phyloP scores from a whole-genome alignment of 2,113 vertebrate species.

The Podiceps cristatus region DNA sequence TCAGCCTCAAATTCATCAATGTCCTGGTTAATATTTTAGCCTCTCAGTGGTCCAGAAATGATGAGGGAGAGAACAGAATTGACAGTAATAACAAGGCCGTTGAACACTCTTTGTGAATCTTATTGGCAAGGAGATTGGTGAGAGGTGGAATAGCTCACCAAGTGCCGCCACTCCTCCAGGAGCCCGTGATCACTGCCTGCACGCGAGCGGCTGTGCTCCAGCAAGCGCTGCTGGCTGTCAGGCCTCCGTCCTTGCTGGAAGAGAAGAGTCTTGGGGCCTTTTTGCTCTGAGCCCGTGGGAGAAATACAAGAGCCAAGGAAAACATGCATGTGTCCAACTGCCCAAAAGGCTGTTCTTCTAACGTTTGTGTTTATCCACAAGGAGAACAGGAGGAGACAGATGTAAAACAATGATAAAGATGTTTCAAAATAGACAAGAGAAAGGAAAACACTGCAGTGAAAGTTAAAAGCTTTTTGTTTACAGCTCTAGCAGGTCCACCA shows the following conservation, averaged over 20 bases:
- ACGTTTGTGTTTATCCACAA: background rate
- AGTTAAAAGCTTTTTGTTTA: background rate
- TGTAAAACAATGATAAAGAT: background rate
- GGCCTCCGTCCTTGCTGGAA: background rate
- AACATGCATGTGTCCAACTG: too few species aligned
- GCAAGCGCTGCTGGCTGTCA: background rate
- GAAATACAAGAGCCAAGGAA: background rate
- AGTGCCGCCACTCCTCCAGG: fast-evolving
- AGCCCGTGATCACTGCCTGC: background rate
- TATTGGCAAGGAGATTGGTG: background rate
- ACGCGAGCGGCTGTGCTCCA: background rate
- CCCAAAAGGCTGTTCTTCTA: background rate
- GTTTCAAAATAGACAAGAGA: background rate
- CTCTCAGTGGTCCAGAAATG: slow-evolving; percentile 1
- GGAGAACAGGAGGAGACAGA: background rate
- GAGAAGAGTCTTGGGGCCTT: background rate
- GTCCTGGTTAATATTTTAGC: slow-evolving; percentile 40
- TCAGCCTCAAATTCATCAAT: slow-evolving; percentile 54
- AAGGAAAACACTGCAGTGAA: background rate
- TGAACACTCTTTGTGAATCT: background rate
- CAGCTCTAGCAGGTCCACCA: background rate
- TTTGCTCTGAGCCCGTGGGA: background rate
- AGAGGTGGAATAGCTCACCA: background rate
- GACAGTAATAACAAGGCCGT: slow-evolving; percentile 4
- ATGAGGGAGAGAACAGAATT: background rate